Conservation (phyloP, 1,140 invertebrate species). For the Chelonus insularis region DNA sequence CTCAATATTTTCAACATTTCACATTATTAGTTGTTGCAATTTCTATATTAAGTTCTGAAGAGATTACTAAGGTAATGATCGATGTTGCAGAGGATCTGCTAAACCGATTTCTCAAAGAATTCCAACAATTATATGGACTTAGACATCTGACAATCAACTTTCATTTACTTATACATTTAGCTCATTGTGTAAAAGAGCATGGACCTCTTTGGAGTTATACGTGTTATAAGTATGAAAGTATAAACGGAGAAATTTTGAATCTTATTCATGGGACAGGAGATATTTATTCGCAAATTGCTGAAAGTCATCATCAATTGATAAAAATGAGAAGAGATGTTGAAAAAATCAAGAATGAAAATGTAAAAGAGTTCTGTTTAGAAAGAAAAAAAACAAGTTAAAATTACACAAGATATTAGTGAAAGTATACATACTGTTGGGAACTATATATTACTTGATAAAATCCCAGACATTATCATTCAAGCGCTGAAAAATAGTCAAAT, state of each 20-base stretch:
- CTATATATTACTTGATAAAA: background rate
- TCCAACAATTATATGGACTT: background rate
- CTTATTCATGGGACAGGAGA: background rate
- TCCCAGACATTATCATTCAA: too few relatives aligned
- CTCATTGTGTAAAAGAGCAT: background rate
- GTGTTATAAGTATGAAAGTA: constrained; percentile 8
- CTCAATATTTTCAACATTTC: constrained; percentile 20
- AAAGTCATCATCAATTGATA: background rate
- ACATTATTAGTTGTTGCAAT: constrained; percentile 6
- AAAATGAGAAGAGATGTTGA: background rate
- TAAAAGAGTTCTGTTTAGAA: background rate
- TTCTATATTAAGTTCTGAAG: constrained; percentile 24
- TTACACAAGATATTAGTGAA: background rate
- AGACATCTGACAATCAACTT: background rate
- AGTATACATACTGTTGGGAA: background rate
- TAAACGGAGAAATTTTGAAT: constrained; percentile 7
- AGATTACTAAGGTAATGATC: background rate
- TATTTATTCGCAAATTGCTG: background rate
- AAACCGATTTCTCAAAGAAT: constrained; percentile 16
- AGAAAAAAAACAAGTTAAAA: constrained; percentile 10
- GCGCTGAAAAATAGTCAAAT: too few relatives aligned
- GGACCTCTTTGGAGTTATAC: background rate
- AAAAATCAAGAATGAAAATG: background rate
- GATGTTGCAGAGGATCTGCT: background rate
- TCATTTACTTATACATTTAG: background rate